These are phyloP conservation scores for Triops longicaudatus DNA, from an alignment of 1,140 invertebrate genomes.

Conservation along the genomic window DNA sequence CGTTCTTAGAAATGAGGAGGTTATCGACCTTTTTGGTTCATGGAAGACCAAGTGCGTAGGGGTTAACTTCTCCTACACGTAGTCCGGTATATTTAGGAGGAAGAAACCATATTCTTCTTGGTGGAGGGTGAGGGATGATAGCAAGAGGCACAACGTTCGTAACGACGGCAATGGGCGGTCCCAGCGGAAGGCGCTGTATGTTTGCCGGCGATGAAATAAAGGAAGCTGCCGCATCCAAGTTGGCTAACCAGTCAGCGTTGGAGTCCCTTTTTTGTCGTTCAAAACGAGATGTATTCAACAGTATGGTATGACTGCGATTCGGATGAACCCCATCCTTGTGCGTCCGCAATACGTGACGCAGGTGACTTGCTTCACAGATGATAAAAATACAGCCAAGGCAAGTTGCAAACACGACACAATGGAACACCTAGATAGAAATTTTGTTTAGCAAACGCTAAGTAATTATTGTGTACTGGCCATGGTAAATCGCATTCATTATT, in stretches of 20 bases:
- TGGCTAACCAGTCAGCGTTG: not conserved
- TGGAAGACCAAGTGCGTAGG: not conserved
- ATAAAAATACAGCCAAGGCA: not conserved
- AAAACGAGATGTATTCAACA: not conserved
- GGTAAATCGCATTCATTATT: too few species aligned
- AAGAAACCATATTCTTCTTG: constrained; percentile 2
- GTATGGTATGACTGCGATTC: not conserved
- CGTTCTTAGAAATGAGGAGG: not conserved
- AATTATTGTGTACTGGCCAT: too few species aligned
- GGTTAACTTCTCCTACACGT: constrained; percentile 1
- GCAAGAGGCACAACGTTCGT: not conserved
- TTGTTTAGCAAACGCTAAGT: too few species aligned
- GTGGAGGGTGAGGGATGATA: not conserved
- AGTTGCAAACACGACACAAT: not conserved
- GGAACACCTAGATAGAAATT: not conserved
- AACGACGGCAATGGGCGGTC: not conserved
- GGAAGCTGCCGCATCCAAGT: not conserved
- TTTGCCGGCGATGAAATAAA: not conserved
- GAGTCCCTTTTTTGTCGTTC: not conserved
- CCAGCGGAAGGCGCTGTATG: not conserved
- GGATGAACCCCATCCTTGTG: not conserved
- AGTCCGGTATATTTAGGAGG: not conserved
- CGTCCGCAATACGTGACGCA: not conserved
- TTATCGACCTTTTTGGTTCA: not conserved
- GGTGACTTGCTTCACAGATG: not conserved